Conservation (phyloP, 2,113 vertebrate species). For the Lipotes vexillifer region DNA sequence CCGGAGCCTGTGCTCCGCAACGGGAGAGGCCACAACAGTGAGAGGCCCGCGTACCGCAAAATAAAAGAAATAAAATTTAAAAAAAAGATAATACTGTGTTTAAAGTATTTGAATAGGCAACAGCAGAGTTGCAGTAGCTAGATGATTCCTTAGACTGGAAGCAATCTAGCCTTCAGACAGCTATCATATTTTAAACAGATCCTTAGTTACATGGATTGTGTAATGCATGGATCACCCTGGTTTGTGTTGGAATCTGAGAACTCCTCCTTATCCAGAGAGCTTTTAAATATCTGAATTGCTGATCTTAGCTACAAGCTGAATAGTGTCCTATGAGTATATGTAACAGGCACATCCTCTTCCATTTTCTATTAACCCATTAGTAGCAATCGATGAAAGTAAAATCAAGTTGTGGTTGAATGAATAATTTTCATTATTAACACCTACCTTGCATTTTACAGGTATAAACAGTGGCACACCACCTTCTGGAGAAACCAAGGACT, state of each 20-base stretch:
- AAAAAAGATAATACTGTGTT: conserved; percentile 59
- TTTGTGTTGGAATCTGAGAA: conserved; percentile 73
- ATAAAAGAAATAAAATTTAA: too few species aligned
- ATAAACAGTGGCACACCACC: conserved; percentile 61
- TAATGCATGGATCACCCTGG: conserved; percentile 49
- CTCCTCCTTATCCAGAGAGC: conserved; percentile 22
- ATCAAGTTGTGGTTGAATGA: conserved; percentile 20
- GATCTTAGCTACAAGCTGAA: conserved; percentile 40
- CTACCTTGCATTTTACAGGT: conserved; percentile 75
- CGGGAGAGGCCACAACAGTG: too few species aligned
- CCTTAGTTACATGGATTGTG: conserved; percentile 47
- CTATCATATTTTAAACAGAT: conserved; percentile 45
- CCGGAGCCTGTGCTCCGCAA: too few species aligned
- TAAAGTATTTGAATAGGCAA: conserved; percentile 66
- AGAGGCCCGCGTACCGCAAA: too few species aligned
- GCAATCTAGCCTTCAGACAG: conserved; percentile 56
- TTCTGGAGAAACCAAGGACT: conserved; percentile 73
- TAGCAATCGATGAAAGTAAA: conserved; percentile 66
- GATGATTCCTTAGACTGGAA: conserved; percentile 60
- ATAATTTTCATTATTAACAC: conserved; percentile 60
- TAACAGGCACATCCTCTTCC: neutral
- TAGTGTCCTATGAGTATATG: conserved; percentile 53
- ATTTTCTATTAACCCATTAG: conserved; percentile 51
- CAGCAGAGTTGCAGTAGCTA: conserved; percentile 56
- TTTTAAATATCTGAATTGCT: conserved; percentile 49